Conservation (phyloP, 2,113 vertebrate species). For the Oxyruncus cristatus region DNA sequence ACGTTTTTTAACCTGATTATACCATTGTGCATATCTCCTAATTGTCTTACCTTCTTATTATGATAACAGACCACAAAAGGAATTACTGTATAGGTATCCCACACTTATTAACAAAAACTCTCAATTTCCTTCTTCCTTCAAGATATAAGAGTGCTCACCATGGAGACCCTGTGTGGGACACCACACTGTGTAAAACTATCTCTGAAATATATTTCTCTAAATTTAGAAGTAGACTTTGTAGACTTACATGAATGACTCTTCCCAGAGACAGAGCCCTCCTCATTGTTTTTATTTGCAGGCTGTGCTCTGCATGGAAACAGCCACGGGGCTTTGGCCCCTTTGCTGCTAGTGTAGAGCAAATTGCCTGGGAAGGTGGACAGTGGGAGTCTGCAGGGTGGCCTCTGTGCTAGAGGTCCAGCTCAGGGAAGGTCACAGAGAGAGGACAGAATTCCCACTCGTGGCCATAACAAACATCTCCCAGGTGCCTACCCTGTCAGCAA, state of each 20-base stretch:
- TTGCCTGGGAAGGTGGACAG: neutral
- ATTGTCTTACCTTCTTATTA: neutral
- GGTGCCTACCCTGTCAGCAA: neutral
- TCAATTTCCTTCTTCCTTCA: neutral
- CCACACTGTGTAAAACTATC: neutral
- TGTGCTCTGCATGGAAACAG: neutral
- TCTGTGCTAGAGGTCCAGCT: neutral
- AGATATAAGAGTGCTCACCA: neutral
- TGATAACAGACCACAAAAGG: neutral
- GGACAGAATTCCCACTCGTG: neutral
- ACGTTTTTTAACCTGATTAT: neutral
- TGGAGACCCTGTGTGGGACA: neutral
- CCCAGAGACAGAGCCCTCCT: neutral
- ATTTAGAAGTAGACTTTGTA: neutral
- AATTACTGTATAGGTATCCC: neutral
- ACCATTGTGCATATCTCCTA: fast-evolving
- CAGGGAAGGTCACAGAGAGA: fast-evolving
- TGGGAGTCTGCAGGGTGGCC: neutral
- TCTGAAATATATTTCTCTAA: neutral
- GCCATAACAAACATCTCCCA: neutral
- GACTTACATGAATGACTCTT: neutral
- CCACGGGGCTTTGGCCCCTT: neutral
- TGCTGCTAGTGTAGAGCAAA: neutral
- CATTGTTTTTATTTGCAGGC: neutral
- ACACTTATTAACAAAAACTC: neutral